Percentiles rank a stretch among this genome's conserved stretches.
phyloP scores from a whole-genome alignment of 2,888 invertebrate species.

The Notodonta dromedarius region DNA sequence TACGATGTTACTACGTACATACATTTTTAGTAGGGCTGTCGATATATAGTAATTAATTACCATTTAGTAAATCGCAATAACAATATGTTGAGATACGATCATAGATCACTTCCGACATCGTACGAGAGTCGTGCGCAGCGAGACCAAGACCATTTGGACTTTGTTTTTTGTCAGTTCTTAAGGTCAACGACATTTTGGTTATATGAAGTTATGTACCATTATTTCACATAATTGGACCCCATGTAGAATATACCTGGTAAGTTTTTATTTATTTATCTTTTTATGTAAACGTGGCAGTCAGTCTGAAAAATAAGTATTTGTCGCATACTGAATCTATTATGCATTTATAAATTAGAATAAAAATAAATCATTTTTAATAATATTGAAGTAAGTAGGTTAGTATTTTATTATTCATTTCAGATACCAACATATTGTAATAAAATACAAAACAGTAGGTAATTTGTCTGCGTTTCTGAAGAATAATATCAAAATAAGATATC shows the following conservation, averaged over 20 bases:
- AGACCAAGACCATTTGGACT: conserved; percentile 3
- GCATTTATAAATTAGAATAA: no score
- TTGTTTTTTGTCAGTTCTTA: conserved; percentile 3
- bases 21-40: no score
- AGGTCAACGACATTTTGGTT: conserved; percentile 7
- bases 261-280: no score
- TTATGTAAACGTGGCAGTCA: no score
- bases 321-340: not conserved
- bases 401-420: not conserved
- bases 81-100: conserved; percentile 4
- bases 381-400: no score
- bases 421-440: no score
- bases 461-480: not conserved
- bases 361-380: no score
- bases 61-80: not conserved
- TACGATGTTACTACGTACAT: no score
- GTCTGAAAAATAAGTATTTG: not conserved
- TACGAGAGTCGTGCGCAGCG: not conserved
- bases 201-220: not conserved
- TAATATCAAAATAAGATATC: not conserved
- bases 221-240: no score
- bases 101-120: conserved; percentile 4
- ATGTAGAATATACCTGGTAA: no score
- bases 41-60: not conserved
- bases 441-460: not conserved